Percentiles rank a stretch among this genome's conserved stretches.
phyloP scores from a whole-genome alignment of 2,113 vertebrate genomes.

The Cryptomyrus ogoouensis region DNA sequence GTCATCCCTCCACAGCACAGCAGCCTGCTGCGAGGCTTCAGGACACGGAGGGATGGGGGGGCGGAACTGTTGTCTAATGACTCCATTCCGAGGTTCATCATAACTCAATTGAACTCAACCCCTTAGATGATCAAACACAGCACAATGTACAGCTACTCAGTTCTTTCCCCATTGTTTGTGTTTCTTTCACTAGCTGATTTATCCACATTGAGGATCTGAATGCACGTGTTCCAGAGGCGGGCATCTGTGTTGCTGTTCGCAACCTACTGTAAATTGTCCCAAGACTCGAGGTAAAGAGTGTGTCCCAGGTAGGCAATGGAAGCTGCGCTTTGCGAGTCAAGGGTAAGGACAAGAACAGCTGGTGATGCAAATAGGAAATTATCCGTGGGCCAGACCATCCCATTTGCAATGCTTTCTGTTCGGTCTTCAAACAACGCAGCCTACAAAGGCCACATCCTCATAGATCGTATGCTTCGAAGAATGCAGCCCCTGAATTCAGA shows the following conservation, averaged over 20 bases:
- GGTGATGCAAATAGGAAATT: too few species aligned
- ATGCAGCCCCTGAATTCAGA: too few species aligned
- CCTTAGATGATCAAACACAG: not conserved
- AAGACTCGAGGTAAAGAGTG: too few species aligned
- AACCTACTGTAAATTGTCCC: too few species aligned
- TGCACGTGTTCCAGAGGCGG: not conserved
- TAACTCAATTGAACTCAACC: not conserved
- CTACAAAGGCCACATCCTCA: too few species aligned
- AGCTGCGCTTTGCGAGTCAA: too few species aligned
- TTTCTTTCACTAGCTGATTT: not conserved
- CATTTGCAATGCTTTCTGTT: too few species aligned
- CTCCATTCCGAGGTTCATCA: not conserved
- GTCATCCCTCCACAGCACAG: not conserved
- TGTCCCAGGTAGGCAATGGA: too few species aligned
- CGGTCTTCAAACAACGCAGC: too few species aligned
- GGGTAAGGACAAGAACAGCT: too few species aligned
- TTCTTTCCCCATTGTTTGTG: not conserved
- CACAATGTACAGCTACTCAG: not conserved
- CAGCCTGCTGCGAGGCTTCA: not conserved
- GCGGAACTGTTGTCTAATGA: not conserved
- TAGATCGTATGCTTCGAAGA: too few species aligned
- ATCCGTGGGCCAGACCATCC: too few species aligned
- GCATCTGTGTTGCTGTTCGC: not conserved
- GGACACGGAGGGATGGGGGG: not conserved
- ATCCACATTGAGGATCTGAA: not conserved